Percentiles rank a stretch among this genome's conserved stretches.
These are phyloP conservation scores for Coilia nasus DNA, from an alignment of 2,797 vertebrate genomes.

Conservation along the genomic window DNA sequence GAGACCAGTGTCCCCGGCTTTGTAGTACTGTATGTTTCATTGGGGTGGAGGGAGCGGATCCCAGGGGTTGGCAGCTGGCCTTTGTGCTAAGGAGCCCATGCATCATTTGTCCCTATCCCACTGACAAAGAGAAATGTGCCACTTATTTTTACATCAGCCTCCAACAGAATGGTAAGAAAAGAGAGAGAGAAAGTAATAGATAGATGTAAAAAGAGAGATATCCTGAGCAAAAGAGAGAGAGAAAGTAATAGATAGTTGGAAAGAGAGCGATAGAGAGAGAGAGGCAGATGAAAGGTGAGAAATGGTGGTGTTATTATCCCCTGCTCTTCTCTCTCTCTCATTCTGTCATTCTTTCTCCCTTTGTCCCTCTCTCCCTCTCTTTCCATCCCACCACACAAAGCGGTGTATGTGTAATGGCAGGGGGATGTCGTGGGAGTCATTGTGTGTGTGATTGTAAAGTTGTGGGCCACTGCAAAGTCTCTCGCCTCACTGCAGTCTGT, in stretches of 20 bases:
- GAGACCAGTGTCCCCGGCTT: background rate
- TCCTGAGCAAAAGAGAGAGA: background rate
- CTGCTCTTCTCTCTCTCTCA: background rate
- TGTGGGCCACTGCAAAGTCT: background rate
- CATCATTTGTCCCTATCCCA: slow-evolving; percentile 44
- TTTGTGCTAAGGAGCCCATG: slow-evolving; percentile 51
- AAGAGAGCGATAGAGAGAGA: background rate
- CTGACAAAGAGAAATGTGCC: slow-evolving; percentile 52
- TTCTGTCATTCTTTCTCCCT: background rate
- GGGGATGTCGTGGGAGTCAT: background rate
- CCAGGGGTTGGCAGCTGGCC: slow-evolving; percentile 14
- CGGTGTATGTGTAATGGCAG: background rate
- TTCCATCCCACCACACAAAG: background rate
- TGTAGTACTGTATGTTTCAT: background rate
- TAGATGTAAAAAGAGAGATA: background rate
- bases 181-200: background rate
- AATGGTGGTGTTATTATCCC: background rate
- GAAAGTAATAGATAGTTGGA: background rate
- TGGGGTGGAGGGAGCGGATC: background rate
- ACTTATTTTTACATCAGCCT: slow-evolving; percentile 54
- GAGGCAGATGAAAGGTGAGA: background rate
- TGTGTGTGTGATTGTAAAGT: background rate
- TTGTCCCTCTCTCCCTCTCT: background rate
- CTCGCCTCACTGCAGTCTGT: background rate
- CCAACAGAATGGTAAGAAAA: slow-evolving; percentile 38